These are phyloP conservation scores for Neogale vison DNA, from an alignment of 2,113 vertebrate genomes.

Conservation along the genomic window DNA sequence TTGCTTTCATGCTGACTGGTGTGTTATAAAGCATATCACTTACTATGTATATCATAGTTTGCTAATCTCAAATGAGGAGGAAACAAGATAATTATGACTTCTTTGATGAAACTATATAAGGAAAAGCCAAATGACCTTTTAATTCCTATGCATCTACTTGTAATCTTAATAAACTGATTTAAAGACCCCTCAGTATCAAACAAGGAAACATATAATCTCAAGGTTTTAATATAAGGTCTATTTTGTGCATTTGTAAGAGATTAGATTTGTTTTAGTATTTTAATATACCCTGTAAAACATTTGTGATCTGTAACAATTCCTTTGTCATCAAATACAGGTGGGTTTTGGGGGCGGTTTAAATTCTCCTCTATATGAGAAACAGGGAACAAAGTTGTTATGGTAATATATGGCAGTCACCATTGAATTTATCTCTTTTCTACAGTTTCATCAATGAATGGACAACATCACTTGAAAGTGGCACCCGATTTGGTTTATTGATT, in stretches of 20 bases:
- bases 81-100: background rate
- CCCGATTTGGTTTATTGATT: background rate
- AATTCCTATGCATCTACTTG: background rate
- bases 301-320: background rate
- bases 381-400: background rate
- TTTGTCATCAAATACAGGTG: background rate
- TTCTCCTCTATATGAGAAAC: background rate
- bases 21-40: background rate
- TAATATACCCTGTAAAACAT: no score
- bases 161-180: background rate
- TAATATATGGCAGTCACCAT: background rate
- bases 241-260: background rate
- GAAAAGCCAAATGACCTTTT: background rate
- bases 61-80: background rate
- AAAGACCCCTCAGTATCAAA: background rate
- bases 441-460: background rate
- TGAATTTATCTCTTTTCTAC: background rate
- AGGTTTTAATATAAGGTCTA: background rate
- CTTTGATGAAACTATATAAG: background rate
- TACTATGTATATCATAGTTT: background rate
- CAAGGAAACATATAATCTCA: background rate
- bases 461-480: background rate
- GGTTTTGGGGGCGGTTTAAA: background rate
- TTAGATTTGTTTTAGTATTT: background rate
- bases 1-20: background rate